These are phyloP conservation scores for fruit fly (Drosophila melanogaster) DNA, from an alignment of 1,140 invertebrate species.

Conservation along the genomic window Release_6_plus_ISO1_MT NT_033777.3:30893001-30893500, in stretches of 20 bases:
- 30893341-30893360: constrained; percentile 7
- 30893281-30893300: constrained; percentile 41
- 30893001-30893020: constrained; percentile 49
- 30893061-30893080: constrained; percentile 42
- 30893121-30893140: constrained; percentile 9
- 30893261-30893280: constrained; percentile 22
- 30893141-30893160: constrained; percentile 5
- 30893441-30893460: too few species aligned
- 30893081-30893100: constrained; percentile 51
- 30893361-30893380: constrained; percentile 6
- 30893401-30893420: too few species aligned
- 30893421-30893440: too few species aligned
- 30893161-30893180: constrained; percentile 2
- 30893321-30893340: constrained; percentile 11
- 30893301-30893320: constrained; percentile 10
- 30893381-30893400: too few species aligned
- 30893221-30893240: constrained; percentile 23
- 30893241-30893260: constrained; percentile 7
- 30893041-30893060: constrained; percentile 66
- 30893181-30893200: background rate
- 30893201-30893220: constrained; percentile 16
- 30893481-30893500: background rate
- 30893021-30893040: constrained; percentile 64
- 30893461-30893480: too few species aligned
- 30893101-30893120: constrained; percentile 39